phyloP scores from a whole-genome alignment of 2,888 invertebrate species.

The Elysia crispata region DNA sequence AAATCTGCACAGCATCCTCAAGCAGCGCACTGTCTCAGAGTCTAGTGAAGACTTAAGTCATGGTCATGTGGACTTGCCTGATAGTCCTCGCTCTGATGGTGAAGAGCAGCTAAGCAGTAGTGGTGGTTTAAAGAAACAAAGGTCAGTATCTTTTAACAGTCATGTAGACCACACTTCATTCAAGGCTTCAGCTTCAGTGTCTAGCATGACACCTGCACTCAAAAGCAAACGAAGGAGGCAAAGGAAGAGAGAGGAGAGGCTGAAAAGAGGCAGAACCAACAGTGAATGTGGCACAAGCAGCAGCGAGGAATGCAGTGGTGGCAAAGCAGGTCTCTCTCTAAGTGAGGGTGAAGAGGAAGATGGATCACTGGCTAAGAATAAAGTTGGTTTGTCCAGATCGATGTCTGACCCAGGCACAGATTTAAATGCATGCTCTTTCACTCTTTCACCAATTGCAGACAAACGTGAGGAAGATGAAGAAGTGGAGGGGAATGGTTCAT shows the following conservation, averaged over 20 bases:
- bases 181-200: slow-evolving; percentile 70
- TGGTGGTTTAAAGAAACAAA: slow-evolving; percentile 55
- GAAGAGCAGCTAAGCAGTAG: slow-evolving; percentile 45
- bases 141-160: slow-evolving; percentile 74
- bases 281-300: slow-evolving; percentile 63
- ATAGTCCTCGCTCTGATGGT: slow-evolving; percentile 52
- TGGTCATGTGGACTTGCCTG: slow-evolving; percentile 33
- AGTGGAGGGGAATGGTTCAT: not conserved
- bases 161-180: slow-evolving; percentile 72
- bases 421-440: no score
- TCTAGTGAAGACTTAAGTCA: slow-evolving; percentile 77
- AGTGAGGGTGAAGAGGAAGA: slow-evolving; percentile 57
- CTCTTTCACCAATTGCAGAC: no score
- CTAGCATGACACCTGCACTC: slow-evolving; percentile 71
- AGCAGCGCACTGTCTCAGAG: slow-evolving; percentile 79
- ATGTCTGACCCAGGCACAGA: not conserved
- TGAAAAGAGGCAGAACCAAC: slow-evolving; percentile 56
- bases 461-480: no score
- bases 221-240: slow-evolving; percentile 71
- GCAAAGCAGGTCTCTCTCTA: slow-evolving; percentile 27
- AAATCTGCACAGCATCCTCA: slow-evolving; percentile 71
- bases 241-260: slow-evolving; percentile 70
- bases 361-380: slow-evolving; percentile 39
- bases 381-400: not conserved
- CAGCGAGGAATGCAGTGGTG: slow-evolving; percentile 54